phyloP scores from a whole-genome alignment of 2,113 vertebrate species.

The Bos taurus region DNA sequence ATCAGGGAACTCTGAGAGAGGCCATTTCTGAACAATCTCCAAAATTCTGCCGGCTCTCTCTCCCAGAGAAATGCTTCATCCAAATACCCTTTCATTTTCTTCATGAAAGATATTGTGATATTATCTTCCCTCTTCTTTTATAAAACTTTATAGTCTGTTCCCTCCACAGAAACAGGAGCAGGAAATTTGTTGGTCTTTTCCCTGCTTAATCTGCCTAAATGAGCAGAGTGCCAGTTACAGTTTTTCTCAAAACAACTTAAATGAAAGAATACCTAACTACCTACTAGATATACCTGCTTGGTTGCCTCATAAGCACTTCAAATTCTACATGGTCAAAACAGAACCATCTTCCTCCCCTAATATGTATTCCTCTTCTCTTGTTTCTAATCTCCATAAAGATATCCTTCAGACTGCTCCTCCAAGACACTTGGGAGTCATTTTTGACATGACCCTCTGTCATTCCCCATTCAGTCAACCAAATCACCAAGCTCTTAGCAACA shows the following conservation, averaged over 20 bases:
- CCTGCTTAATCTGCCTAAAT: not conserved
- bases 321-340: not conserved
- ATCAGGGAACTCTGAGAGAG: not conserved
- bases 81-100: not conserved
- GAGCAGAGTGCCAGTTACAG: not conserved
- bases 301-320: not conserved
- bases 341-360: not conserved
- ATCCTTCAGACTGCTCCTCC: not conserved
- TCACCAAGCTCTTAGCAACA: not conserved
- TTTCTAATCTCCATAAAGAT: not conserved
- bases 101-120: not conserved
- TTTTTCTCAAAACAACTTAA: not conserved
- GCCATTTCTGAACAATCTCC: not conserved
- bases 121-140: not conserved
- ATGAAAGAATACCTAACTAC: not conserved
- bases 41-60: not conserved
- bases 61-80: not conserved
- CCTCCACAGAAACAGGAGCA: not conserved
- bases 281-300: not conserved
- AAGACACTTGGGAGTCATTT: not conserved
- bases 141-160: not conserved
- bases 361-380: not conserved
- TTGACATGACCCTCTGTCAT: not conserved
- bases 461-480: not conserved
- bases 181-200: not conserved